Conservation (phyloP, 2,888 invertebrate genomes). For the Gymnosoma rotundatum region DNA sequence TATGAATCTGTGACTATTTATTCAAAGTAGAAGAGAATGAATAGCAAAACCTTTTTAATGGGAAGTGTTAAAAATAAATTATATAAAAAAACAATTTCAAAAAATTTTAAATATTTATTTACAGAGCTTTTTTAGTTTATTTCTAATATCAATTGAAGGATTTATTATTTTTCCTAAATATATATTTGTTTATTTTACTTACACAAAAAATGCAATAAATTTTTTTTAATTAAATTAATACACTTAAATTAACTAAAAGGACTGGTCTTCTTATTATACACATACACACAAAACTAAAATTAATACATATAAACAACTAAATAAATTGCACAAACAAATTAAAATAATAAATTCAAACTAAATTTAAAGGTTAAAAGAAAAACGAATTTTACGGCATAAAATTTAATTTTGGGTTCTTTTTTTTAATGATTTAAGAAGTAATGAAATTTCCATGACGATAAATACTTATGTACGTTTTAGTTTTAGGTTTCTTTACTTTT, state of each 20-base stretch:
- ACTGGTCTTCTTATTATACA: conserved; percentile 21
- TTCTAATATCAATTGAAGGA: conserved; percentile 27
- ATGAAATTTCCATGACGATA: conserved; percentile 23
- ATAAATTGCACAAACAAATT: conserved; percentile 48
- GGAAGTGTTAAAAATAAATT: neutral
- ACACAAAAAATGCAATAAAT: conserved; percentile 48
- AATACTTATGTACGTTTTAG: neutral
- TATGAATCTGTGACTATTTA: too few species aligned
- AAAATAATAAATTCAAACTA: conserved; percentile 27
- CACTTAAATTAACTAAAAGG: conserved; percentile 33
- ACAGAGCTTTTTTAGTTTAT: conserved; percentile 19
- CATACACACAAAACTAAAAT: conserved; percentile 18
- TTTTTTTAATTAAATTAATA: conserved; percentile 16
- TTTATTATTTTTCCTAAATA: neutral
- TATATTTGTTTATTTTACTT: conserved; percentile 5
- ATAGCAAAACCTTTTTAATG: neutral
- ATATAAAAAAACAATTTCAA: neutral
- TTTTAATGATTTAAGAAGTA: conserved; percentile 1
- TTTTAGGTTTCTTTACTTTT: conserved; percentile 23
- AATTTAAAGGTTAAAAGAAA: conserved; percentile 1
- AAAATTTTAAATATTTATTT: conserved; percentile 18
- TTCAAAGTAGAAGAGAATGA: too few species aligned
- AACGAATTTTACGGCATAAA: neutral
- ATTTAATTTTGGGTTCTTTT: conserved; percentile 1
- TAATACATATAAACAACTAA: conserved; percentile 24